Conservation (phyloP, 2,113 vertebrate genomes). For the Elephantulus edwardii region DNA sequence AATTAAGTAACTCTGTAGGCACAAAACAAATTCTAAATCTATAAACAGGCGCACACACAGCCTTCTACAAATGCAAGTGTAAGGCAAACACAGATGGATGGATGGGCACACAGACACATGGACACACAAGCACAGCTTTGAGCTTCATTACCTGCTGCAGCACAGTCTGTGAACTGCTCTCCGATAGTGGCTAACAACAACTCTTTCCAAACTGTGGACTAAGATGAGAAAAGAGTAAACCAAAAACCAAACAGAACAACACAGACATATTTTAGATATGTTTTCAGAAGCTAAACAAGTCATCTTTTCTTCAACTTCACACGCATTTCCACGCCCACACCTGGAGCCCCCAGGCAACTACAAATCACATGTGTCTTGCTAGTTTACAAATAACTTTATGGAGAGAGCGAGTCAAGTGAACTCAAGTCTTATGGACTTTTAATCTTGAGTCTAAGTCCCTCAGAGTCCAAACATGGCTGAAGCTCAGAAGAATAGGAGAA, state of each 20-base stretch:
- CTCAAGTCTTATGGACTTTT: not conserved
- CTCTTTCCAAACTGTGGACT: slow-evolving; percentile 97
- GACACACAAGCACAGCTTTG: not conserved
- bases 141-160: slow-evolving; percentile 88
- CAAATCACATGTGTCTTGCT: accelerated
- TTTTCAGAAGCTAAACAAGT: slow-evolving; percentile 6
- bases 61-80: not conserved
- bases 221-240: slow-evolving; percentile 40
- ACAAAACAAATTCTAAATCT: slow-evolving; percentile 31
- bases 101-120: not conserved
- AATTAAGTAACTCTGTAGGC: not conserved
- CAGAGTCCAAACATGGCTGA: too few species aligned
- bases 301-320: not conserved
- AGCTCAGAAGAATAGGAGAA: not conserved
- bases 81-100: not conserved
- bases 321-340: not conserved
- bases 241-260: slow-evolving; percentile 8
- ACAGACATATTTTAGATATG: slow-evolving; percentile 48
- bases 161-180: slow-evolving; percentile 95
- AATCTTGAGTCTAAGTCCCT: not conserved
- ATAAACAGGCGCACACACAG: not conserved
- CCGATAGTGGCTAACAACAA: slow-evolving; percentile 95
- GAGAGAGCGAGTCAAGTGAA: not conserved
- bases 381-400: not conserved
- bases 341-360: not conserved